Conservation (phyloP, 1,140 invertebrate species). For the Rhynchophorus ferrugineus region DNA sequence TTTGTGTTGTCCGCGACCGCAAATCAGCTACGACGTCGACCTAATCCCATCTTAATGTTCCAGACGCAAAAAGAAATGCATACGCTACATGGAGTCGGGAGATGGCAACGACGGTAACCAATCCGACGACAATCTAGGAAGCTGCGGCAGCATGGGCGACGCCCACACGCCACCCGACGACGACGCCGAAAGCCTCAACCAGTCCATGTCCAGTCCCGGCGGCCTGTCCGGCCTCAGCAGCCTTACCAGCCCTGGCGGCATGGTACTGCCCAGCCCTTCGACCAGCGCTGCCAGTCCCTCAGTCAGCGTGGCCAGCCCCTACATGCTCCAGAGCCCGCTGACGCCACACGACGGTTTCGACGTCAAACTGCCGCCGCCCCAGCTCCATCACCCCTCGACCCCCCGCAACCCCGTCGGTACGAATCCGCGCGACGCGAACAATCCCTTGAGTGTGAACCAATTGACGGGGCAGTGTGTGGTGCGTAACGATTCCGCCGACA, state of each 20-base stretch:
- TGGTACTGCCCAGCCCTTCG: conserved; percentile 58
- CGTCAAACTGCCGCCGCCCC: conserved; percentile 37
- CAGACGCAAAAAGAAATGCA: conserved; percentile 98
- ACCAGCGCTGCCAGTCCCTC: conserved; percentile 61
- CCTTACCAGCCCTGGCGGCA: conserved; percentile 64
- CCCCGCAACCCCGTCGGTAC: conserved; percentile 75
- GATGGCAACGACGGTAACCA: conserved; percentile 64
- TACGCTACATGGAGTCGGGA: conserved; percentile 82
- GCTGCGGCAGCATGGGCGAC: conserved; percentile 67
- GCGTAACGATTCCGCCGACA: conserved; percentile 46
- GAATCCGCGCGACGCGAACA: conserved; percentile 84
- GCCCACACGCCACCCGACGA: conserved; percentile 60
- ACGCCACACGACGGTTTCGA: conserved; percentile 43
- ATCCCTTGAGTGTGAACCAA: conserved; percentile 82
- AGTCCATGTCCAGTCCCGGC: conserved; percentile 69
- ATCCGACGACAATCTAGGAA: conserved; percentile 70
- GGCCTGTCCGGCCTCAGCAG: conserved; percentile 68
- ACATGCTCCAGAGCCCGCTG: conserved; percentile 48
- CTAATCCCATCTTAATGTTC: conserved; percentile 44
- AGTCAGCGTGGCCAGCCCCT: conserved; percentile 50
- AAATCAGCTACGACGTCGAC: too few species aligned
- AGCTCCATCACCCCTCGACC: conserved; percentile 38
- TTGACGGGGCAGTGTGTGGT: conserved; percentile 69
- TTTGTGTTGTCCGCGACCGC: too few species aligned
- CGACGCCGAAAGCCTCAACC: conserved; percentile 54